Percentiles rank a stretch among this genome's conserved stretches.
Evolutionary conservation across 2,113 vertebrate species (phyloP).

Genomic region (human (Homo sapiens)): DNA sequence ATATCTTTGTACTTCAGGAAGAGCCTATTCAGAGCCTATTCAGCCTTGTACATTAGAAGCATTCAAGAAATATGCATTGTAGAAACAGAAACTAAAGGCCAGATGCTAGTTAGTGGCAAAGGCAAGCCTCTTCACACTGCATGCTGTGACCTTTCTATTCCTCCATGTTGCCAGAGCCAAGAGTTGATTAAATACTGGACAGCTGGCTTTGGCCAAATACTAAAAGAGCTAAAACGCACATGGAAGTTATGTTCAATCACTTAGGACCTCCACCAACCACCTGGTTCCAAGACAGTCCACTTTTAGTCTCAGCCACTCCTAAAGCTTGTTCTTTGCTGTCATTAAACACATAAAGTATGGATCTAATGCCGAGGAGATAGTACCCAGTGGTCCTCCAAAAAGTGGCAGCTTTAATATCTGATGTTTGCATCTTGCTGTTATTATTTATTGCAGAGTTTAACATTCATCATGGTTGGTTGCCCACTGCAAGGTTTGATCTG

Average conservation of each 20-base stretch:
- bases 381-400: slow-evolving; percentile 33
- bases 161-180: neutral
- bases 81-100: slow-evolving; percentile 4
- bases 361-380: neutral
- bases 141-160: neutral
- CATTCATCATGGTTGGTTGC: slow-evolving; percentile 71
- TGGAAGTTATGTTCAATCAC: neutral
- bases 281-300: neutral
- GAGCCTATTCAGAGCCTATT: neutral
- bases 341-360: neutral
- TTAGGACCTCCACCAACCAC: neutral
- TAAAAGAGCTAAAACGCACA: neutral
- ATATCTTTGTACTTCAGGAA: neutral
- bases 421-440: slow-evolving; percentile 56
- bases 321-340: slow-evolving; percentile 21
- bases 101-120: neutral
- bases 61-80: neutral
- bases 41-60: neutral
- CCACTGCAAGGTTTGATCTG: slow-evolving; percentile 69
- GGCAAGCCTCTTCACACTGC: neutral
- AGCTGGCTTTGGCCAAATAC: neutral
- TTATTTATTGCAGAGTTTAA: slow-evolving; percentile 65
- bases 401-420: slow-evolving; percentile 20
- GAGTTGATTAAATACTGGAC: slow-evolving; percentile 2
- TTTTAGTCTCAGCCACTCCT: neutral